Evolutionary conservation across 2,797 vertebrate genomes (phyloP).

Genomic region (Salarias fasciatus): DNA sequence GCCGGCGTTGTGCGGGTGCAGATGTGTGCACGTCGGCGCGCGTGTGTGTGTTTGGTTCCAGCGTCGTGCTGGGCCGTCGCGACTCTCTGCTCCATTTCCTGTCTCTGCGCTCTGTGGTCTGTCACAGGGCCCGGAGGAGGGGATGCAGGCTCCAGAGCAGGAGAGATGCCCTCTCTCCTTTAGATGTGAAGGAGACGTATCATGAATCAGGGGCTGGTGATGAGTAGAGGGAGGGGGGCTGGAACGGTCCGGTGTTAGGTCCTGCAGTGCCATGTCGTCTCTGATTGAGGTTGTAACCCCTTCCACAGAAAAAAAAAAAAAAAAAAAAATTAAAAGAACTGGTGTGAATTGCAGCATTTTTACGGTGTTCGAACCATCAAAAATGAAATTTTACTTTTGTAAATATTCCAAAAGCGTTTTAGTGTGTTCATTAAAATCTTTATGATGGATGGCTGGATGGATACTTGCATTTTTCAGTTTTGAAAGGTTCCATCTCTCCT

Average conservation of each 20-base stretch:
- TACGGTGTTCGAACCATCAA: background rate
- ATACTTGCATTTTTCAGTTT: no score
- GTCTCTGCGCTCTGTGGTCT: conserved; percentile 56
- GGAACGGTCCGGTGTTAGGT: conserved; percentile 14
- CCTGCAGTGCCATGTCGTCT: background rate
- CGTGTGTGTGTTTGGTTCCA: conserved; percentile 57
- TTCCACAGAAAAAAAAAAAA: conserved; percentile 18
- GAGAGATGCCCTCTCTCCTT: conserved; percentile 18
- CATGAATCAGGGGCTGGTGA: conserved; percentile 40
- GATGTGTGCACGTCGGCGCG: conserved; percentile 28
- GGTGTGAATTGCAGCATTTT: conserved; percentile 10
- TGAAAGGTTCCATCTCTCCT: no score
- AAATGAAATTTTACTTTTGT: no score
- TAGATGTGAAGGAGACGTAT: conserved; percentile 44
- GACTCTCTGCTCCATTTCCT: conserved; percentile 70
- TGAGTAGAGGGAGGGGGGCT: conserved; percentile 20
- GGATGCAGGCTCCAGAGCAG: conserved; percentile 16
- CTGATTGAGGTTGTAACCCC: conserved; percentile 22
- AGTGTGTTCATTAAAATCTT: no score
- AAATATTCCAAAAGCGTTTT: no score
- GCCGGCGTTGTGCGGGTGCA: conserved; percentile 43
- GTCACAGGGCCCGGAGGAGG: conserved; percentile 41
- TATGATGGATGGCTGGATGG: no score
- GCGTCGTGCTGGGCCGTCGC: conserved; percentile 64
- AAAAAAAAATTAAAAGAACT: conserved; percentile 4